Conservation (phyloP, 2,797 vertebrate genomes). For the Miichthys miiuy region DNA sequence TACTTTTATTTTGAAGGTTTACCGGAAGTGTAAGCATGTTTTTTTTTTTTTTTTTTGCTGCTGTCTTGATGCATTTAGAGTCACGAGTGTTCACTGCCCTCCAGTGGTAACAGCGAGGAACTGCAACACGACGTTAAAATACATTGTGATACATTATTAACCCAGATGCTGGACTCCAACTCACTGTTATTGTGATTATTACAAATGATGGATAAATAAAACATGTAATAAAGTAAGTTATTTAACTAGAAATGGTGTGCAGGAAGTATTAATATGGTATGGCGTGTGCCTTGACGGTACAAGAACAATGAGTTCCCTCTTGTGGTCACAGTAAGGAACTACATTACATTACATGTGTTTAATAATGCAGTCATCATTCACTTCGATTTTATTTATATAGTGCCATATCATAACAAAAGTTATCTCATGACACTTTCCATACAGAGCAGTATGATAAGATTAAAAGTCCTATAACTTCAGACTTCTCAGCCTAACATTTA, state of each 20-base stretch:
- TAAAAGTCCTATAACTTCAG: no score
- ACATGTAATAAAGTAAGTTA: not conserved
- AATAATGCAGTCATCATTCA: no score
- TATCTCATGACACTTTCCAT: no score
- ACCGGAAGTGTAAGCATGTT: not conserved
- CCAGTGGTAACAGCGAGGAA: not conserved
- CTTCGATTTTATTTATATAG: no score
- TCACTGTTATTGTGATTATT: not conserved
- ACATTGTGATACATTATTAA: not conserved
- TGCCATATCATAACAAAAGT: no score
- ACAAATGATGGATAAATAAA: not conserved
- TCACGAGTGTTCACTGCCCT: not conserved
- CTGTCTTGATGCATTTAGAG: not conserved
- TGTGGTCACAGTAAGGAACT: not conserved
- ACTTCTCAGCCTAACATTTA: not conserved
- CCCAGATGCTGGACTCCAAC: not conserved
- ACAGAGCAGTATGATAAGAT: no score
- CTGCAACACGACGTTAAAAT: not conserved
- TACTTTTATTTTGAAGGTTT: slow-evolving; percentile 10
- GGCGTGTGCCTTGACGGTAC: not conserved
- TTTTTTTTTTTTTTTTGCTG: not conserved
- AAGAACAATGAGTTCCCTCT: not conserved
- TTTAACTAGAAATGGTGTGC: no score
- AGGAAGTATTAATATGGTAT: no score
- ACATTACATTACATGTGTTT: no score